Conservation (phyloP, 2,797 vertebrate species). For the Florisuga fusca region DNA sequence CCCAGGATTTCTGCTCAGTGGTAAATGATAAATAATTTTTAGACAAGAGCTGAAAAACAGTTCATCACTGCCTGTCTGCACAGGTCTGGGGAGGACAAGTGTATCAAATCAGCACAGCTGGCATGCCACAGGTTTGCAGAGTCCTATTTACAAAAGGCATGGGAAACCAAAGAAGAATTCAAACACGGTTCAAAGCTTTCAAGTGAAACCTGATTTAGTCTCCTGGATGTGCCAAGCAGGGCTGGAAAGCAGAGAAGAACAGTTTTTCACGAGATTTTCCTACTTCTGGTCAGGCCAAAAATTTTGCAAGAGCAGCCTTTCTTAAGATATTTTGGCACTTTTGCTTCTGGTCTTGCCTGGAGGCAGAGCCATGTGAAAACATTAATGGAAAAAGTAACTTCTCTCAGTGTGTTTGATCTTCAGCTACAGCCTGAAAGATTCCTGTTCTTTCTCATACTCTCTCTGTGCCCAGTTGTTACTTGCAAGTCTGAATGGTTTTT, state of each 20-base stretch:
- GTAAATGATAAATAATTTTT: neutral
- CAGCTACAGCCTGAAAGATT: constrained; percentile 24
- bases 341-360: constrained; percentile 32
- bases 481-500: constrained; percentile 15
- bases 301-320: constrained; percentile 61
- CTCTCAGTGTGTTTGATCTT: constrained; percentile 8
- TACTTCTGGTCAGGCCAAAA: constrained; percentile 46
- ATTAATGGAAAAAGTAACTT: constrained; percentile 46
- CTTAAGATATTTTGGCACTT: constrained; percentile 58
- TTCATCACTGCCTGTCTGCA: neutral
- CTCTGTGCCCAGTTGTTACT: constrained; percentile 7
- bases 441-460: neutral
- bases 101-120: constrained; percentile 27
- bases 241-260: constrained; percentile 27
- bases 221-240: constrained; percentile 26
- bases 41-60: neutral
- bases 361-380: constrained; percentile 48
- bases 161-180: constrained; percentile 46
- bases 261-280: constrained; percentile 58
- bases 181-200: constrained; percentile 29
- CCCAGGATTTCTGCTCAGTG: neutral
- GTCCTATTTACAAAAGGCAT: constrained; percentile 35
- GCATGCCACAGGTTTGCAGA: constrained; percentile 7
- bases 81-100: neutral
- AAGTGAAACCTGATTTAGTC: constrained; percentile 48